Conservation (phyloP, 2,797 vertebrate species). For the Megalops cyprinoides region DNA sequence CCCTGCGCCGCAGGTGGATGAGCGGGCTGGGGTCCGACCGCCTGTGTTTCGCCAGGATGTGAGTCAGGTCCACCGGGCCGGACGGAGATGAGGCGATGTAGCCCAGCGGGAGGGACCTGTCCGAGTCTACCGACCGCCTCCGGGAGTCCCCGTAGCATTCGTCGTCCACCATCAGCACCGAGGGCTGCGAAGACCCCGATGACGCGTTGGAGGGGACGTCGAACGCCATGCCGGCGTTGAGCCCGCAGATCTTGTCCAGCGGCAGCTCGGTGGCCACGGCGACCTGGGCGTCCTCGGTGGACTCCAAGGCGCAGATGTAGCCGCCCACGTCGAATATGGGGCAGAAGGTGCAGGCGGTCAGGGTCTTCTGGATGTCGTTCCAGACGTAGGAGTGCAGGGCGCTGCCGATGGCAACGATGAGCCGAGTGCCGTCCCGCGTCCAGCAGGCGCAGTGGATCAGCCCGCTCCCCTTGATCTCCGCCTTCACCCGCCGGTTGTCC, state of each 20-base stretch:
- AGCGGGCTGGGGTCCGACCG: slow-evolving; percentile 81
- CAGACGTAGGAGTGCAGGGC: slow-evolving; percentile 88
- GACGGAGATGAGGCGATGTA: slow-evolving; percentile 65
- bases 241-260: slow-evolving; percentile 85
- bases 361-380: slow-evolving; percentile 85
- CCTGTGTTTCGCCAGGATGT: slow-evolving; percentile 77
- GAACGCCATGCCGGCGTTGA: slow-evolving; percentile 79
- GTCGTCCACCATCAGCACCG: slow-evolving; percentile 60
- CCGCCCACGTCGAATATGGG: slow-evolving; percentile 86
- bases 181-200: slow-evolving; percentile 48
- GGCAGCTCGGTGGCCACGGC: slow-evolving; percentile 89
- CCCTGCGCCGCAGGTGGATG: slow-evolving; percentile 79
- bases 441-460: slow-evolving; percentile 90
- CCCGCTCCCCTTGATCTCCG: slow-evolving; percentile 76
- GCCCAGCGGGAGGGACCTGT: slow-evolving; percentile 62
- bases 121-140: slow-evolving; percentile 71
- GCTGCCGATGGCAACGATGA: slow-evolving; percentile 88
- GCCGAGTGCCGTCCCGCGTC: slow-evolving; percentile 88
- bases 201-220: slow-evolving; percentile 64
- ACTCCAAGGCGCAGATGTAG: slow-evolving; percentile 81
- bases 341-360: slow-evolving; percentile 82
- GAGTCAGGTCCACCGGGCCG: slow-evolving; percentile 85
- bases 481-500: slow-evolving; percentile 80
- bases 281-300: slow-evolving; percentile 79
- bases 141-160: slow-evolving; percentile 63